Evolutionary conservation across 2,113 vertebrate species (phyloP), one percentile per base, ranked within the genome.

Genomic region (Phalacrocorax carbo): DNA sequence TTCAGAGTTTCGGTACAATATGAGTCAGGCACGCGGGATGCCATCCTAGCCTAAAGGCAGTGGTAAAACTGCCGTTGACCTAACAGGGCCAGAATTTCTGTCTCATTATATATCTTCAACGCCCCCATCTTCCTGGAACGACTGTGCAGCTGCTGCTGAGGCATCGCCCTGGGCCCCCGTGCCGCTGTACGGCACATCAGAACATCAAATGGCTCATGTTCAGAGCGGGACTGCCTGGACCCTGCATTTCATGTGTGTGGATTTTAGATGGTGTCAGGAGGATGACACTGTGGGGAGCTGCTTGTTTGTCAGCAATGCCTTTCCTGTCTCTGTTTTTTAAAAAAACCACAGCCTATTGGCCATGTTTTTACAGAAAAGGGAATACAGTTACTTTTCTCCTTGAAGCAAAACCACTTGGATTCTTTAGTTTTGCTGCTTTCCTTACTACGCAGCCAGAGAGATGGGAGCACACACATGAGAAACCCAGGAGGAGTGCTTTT

Each of bases 91-190:
- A 90, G 62, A 87, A 73, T 86, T 92, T 52, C 25, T 78, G 20
- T 70, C 60, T 94, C 60, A 15, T 80, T 72, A 11, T 22, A 4
- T 22, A 64, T 60, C 13, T 72, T 64, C 0, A 21, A 75, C 1
- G 4, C 12, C 13, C 5, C 4, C 14, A 8, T 40, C 29, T 40
- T 82, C 34, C 48, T 79, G 70, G 27, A 75, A 89, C 0, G 8
- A 40, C 27, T 40, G 38, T 13, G 22, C 42, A 68, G 61, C 57
- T 65, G 72, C 62, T 88, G 86, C 46, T 76, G 57, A 58, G 46
- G 57, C 30, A 32, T 29, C 0, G 1, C 12, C 16, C 34, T 1
- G 4, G 18, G 27, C 30, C 29, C 21, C 1, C 0, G 1, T 3
- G 3, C 62, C 1, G 4, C 13, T 10, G 3, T 55, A 44, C 25